phyloP scores from a whole-genome alignment of 2,113 vertebrate species.

The Herpetotheres cachinnans region DNA sequence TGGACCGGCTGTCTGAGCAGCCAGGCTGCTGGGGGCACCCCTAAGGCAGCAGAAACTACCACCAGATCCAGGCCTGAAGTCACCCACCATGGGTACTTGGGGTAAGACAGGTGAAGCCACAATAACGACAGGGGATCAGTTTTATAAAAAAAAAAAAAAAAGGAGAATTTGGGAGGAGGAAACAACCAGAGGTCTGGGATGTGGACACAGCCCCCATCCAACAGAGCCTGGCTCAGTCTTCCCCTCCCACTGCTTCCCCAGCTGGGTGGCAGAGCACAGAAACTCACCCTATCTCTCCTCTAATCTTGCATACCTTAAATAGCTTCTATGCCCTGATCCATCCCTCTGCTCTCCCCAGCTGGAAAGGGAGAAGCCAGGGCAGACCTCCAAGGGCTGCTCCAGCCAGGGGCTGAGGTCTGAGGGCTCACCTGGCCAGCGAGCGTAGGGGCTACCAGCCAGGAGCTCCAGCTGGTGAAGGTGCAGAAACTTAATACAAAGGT shows the following conservation, averaged over 20 bases:
- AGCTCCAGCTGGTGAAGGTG: neutral
- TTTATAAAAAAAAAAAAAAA: neutral
- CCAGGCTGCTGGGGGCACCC: neutral
- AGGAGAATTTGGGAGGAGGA: neutral
- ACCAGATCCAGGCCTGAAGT: neutral
- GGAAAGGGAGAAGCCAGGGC: neutral
- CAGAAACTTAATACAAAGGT: neutral
- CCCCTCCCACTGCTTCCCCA: neutral
- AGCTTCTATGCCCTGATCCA: neutral
- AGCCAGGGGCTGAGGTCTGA: neutral
- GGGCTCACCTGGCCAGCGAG: neutral
- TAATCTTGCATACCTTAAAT: neutral
- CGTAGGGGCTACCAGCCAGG: neutral
- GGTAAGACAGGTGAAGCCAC: neutral
- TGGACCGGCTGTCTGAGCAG: neutral
- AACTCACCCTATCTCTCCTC: neutral
- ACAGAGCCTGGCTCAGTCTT: neutral
- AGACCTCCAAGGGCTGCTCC: neutral
- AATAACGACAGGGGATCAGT: neutral
- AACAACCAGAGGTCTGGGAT: neutral
- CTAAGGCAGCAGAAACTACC: neutral
- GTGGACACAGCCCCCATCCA: neutral
- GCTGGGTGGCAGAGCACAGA: neutral
- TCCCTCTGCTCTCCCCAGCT: neutral
- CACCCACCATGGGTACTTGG: neutral